Evolutionary conservation across 2,888 invertebrate genomes (phyloP).

Genomic region (Callimorpha dominula): DNA sequence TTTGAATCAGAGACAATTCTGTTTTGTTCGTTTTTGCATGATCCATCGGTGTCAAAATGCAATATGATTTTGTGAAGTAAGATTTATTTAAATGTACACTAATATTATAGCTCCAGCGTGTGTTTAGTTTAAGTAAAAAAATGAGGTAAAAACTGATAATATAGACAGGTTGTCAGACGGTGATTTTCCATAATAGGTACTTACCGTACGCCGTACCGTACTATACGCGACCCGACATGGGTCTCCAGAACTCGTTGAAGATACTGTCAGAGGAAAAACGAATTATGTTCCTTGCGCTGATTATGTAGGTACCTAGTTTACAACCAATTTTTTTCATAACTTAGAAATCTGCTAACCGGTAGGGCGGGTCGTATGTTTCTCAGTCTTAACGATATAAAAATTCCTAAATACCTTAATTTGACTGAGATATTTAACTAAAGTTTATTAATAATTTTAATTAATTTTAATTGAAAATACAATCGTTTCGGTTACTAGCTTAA

Average conservation of each 20-base stretch:
- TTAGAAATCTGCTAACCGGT: no score
- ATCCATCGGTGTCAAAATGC: constrained; percentile 4
- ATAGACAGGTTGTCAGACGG: background rate
- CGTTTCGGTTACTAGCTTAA: background rate
- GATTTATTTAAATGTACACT: background rate
- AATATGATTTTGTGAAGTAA: background rate
- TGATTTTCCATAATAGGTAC: background rate
- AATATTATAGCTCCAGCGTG: background rate
- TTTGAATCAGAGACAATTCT: constrained; percentile 8
- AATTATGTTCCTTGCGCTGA: background rate
- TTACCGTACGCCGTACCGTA: no score
- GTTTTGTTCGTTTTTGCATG: constrained; percentile 15
- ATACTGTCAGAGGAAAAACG: background rate
- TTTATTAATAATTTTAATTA: no score
- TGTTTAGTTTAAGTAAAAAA: background rate
- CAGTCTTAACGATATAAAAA: no score
- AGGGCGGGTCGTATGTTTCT: no score
- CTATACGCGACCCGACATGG: no score
- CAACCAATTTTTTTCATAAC: no score
- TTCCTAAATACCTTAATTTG: no score
- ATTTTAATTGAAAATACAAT: background rate
- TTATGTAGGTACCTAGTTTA: no score
- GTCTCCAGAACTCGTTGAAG: no score
- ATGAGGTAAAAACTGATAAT: background rate
- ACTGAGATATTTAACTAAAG: no score